Conservation (phyloP, 2,797 vertebrate genomes). For the Coracias cyanogaster region DNA sequence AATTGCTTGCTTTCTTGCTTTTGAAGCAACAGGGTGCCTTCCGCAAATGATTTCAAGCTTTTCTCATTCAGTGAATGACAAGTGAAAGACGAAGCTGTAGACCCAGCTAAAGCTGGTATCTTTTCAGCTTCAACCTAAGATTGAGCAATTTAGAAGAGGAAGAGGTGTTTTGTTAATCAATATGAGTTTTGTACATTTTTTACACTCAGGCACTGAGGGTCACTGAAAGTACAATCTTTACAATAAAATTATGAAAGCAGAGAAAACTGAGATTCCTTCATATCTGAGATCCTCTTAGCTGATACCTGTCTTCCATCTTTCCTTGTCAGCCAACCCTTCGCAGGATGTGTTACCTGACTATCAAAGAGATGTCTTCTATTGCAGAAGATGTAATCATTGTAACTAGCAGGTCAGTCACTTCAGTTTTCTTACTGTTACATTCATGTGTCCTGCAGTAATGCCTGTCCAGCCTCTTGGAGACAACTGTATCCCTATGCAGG, state of each 20-base stretch:
- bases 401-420: constrained; percentile 80
- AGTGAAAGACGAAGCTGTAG: background rate
- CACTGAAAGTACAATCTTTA: background rate
- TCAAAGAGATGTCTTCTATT: constrained; percentile 86
- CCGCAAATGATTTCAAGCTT: background rate
- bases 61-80: background rate
- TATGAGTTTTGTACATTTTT: background rate
- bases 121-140: background rate
- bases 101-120: background rate
- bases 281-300: background rate
- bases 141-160: background rate
- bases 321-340: constrained; percentile 80
- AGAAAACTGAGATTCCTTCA: background rate
- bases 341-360: constrained; percentile 86
- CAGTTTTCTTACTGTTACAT: background rate
- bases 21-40: background rate
- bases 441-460: background rate
- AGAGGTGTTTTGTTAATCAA: background rate
- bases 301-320: background rate
- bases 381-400: constrained; percentile 87
- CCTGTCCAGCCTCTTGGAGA: background rate
- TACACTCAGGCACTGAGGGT: background rate
- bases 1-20: background rate
- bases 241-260: background rate
- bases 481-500: background rate